Percentiles rank a stretch among this genome's conserved stretches.
Evolutionary conservation across 2,113 vertebrate species (phyloP).

Genomic region (Rhodinocichla rosea): DNA sequence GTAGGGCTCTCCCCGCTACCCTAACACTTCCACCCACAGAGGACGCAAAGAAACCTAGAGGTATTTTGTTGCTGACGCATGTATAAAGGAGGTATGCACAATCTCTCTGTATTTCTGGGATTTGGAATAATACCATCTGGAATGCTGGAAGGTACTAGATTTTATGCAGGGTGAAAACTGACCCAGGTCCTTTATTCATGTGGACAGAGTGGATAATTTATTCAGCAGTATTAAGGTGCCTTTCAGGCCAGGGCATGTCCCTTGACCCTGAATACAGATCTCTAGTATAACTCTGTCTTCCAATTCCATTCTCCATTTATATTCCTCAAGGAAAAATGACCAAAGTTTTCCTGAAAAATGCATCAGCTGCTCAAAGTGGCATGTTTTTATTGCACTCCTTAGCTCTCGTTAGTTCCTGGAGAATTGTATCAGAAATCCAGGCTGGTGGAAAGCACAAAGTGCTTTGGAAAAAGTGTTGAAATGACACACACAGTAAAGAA

Average conservation of each 20-base stretch:
- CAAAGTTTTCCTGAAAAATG: background rate
- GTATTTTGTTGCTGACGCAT: background rate
- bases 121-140: background rate
- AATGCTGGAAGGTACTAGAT: background rate
- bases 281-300: background rate
- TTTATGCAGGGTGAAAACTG: background rate
- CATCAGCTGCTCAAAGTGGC: background rate
- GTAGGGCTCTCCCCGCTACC: background rate
- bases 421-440: background rate
- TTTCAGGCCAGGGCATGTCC: background rate
- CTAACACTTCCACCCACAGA: background rate
- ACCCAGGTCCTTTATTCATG: background rate
- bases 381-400: background rate
- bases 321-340: background rate
- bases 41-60: background rate
- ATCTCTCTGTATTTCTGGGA: background rate
- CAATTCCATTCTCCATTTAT: background rate
- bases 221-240: background rate
- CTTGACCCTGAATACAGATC: background rate
- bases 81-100: accelerated
- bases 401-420: background rate
- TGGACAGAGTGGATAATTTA: background rate
- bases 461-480: background rate
- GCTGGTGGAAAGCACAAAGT: background rate
- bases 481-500: background rate